These are phyloP conservation scores for Lithophane leautieri DNA, from an alignment of 2,888 invertebrate species.

Conservation along the genomic window DNA sequence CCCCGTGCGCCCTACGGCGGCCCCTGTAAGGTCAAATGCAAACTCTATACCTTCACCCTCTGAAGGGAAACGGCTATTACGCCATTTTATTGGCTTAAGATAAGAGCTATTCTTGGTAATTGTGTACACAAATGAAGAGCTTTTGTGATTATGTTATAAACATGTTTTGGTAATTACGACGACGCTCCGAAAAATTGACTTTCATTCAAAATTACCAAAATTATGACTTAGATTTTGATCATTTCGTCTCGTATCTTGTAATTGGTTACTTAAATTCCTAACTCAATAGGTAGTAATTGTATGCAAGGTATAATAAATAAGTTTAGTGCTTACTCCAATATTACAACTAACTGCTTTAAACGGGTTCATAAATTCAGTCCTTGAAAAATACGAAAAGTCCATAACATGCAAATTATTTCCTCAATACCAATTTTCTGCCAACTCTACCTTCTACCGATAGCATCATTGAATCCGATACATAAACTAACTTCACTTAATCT, in stretches of 20 bases:
- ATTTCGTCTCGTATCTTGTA: neutral
- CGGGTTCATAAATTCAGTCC: neutral
- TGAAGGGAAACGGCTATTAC: conserved; percentile 73
- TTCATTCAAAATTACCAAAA: conserved; percentile 24
- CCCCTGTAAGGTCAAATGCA: conserved; percentile 78
- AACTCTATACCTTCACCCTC: conserved; percentile 75
- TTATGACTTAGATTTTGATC: conserved; percentile 5
- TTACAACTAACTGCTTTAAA: neutral
- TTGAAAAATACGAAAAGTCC: conserved; percentile 3
- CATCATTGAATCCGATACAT: conserved; percentile 18
- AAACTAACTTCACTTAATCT: conserved; percentile 37
- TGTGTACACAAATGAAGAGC: conserved; percentile 64
- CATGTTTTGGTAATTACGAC: conserved; percentile 62
- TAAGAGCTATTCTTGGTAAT: conserved; percentile 71
- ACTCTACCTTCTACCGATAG: conserved; percentile 9
- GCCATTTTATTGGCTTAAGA: conserved; percentile 78
- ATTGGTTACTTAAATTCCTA: neutral
- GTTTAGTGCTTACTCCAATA: neutral
- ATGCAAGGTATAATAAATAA: neutral
- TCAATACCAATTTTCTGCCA: conserved; percentile 2
- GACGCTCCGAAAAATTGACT: conserved; percentile 17
- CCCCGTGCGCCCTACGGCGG: conserved; percentile 65
- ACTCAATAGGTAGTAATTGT: neutral
- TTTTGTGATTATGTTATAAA: conserved; percentile 68
- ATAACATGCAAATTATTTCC: neutral